phyloP scores from a whole-genome alignment of 1,140 invertebrate species.

The Pseudobourletiella spinata region DNA sequence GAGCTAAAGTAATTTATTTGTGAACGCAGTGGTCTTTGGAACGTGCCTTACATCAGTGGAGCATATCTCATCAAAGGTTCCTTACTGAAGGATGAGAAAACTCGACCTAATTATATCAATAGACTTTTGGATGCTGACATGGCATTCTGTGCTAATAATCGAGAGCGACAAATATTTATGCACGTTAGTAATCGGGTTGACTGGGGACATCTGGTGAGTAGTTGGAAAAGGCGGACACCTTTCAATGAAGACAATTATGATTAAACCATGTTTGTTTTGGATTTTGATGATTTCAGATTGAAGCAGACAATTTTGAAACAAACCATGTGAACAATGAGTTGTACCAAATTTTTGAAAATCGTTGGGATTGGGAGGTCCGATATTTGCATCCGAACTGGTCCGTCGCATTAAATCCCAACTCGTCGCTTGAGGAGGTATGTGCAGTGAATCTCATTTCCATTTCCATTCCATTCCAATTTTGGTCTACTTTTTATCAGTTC shows the following conservation, averaged over 20 bases:
- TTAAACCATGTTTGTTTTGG: not conserved
- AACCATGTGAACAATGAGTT: slow-evolving; percentile 70
- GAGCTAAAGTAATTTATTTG: slow-evolving; percentile 3
- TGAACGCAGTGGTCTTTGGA: slow-evolving; percentile 85
- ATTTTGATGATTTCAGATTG: not conserved
- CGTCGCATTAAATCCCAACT: slow-evolving; percentile 58
- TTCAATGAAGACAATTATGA: not conserved
- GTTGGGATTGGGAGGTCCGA: slow-evolving; percentile 79
- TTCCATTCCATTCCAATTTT: too few relatives aligned
- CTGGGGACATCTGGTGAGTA: slow-evolving; percentile 74
- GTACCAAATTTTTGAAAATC: slow-evolving; percentile 86
- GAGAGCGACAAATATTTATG: slow-evolving; percentile 69
- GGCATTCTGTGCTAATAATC: slow-evolving; percentile 66
- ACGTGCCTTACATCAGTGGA: slow-evolving; percentile 83
- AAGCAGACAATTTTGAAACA: too few relatives aligned
- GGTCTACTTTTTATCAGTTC: too few relatives aligned
- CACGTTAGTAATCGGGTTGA: slow-evolving; percentile 74
- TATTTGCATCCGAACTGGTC: slow-evolving; percentile 76
- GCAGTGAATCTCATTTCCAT: too few relatives aligned
- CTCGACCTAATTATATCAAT: slow-evolving; percentile 49
- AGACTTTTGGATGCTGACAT: slow-evolving; percentile 77
- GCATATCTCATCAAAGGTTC: slow-evolving; percentile 75
- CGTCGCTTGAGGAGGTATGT: too few relatives aligned
- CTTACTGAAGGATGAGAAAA: slow-evolving; percentile 50
- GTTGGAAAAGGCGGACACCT: too few relatives aligned